Evolutionary conservation across 2,888 invertebrate species (phyloP), one percentile per base, ranked within the genome.

Genomic region (Halictus ligatus): DNA sequence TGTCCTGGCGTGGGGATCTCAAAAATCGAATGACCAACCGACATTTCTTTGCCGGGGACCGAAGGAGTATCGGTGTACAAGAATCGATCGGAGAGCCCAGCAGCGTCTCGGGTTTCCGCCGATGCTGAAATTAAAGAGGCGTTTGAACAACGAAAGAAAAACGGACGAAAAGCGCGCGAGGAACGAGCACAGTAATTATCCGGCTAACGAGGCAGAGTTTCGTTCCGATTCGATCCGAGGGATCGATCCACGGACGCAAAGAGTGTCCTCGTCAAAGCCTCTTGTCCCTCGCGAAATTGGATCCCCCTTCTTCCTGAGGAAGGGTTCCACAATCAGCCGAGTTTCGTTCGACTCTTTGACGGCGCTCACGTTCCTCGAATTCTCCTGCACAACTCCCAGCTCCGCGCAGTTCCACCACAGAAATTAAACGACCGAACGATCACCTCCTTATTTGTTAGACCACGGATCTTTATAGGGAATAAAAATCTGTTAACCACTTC

Each of bases 161-260:
- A 54, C 40, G 21, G 15, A 6, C n/a, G 67, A 35, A n/a, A 35
- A n/a, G 6, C 25, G 8, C 12, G 60, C 13, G 67, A 35, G 18
- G 15, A 67, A 50, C 72, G 35, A 54, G 54, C 15, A 35, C 58
- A 50, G 43, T 60, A 83, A 84, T 84, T 84, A 83, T 64, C 84
- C 43, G 21, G 18, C 67, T 75, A 83, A 78, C 71, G 78, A 83
- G 78, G 50, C n/a, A 29, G 50, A 75, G 74, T 77, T 35, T 76
- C 48, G 50, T n/a, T 76, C 10, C 18, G 35, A 67, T 83, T 84
- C 13, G 71, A 43, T 46, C 43, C 43, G 43, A n/a, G 43, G n/a
- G 46, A 72, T 43, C 25, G 71, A 72, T 29, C 13, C 48, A 3
- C n/a, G 15, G 29, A 2, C 67, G 67, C 67, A 2, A 54, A 43